Evolutionary conservation across 2,113 vertebrate species (phyloP), one percentile per base, ranked within the genome.

Genomic region (Phodopus roborovskii): DNA sequence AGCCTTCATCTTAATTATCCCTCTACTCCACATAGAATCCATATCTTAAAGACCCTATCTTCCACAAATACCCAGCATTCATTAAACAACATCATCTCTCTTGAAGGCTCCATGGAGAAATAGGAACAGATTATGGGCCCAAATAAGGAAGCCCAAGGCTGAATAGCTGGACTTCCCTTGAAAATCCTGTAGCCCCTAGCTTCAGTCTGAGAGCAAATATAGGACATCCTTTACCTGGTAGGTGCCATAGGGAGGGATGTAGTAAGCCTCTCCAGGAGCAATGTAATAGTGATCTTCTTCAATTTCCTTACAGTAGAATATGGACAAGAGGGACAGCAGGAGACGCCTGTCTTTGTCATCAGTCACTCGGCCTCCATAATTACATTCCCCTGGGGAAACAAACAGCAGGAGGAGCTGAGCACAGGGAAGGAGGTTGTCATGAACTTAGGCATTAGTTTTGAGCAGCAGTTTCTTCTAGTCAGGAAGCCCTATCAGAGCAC

Each of bases 281-380:
- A 99, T 96, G 56, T 19, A 94, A 91, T 99, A 99, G 71, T 90
- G 71, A 22, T 99, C 99, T 24, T 97, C 70, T 74, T 99, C 97
- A 64, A 99, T 97, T 13, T 99, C 99, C 96, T 98, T 98, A 95
- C 97, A 99, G 96, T 99, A 99, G 97, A 99, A 99, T 45, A 97
- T 98, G 70, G 99, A 99, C 89, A 99, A 98, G 86, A 99, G 99
- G 0, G 99, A 99, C 45, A 99, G 97, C 73, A 99, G 99, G 90
- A 99, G 99, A 68, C 99, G 99, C 56, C 99, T 98, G 98, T 99
- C 99, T 97, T 99, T 99, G 97, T 99, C 99, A 94, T 99, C 99
- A 2, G 99, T 99, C 96, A 99, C 99, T 98, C 99, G 98, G 0
- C 99, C 99, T 66, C 99, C 99, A 3, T 99, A 99, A 98, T 99